These are phyloP conservation scores for Callionymus lyra DNA, from an alignment of 2,113 vertebrate genomes.

Conservation along the genomic window DNA sequence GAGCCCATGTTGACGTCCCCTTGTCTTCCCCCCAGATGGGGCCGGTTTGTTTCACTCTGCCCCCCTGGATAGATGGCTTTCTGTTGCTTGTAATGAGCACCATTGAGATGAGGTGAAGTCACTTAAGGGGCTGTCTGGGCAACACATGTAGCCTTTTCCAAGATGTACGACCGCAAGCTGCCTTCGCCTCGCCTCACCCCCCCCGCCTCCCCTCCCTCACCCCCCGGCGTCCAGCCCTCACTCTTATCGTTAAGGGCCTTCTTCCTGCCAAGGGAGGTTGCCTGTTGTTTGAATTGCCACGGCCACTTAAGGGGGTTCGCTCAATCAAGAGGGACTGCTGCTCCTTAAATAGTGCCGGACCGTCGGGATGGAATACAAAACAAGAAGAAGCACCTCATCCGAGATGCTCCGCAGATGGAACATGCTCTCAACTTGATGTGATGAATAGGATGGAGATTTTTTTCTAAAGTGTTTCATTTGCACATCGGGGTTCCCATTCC, in stretches of 20 bases:
- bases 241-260: constrained; percentile 51
- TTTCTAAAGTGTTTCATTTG: constrained; percentile 34
- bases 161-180: constrained; percentile 45
- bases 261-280: constrained; percentile 53
- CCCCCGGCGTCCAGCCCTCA: constrained; percentile 14
- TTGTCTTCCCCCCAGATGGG: constrained; percentile 32
- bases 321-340: constrained; percentile 33
- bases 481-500: constrained; percentile 31
- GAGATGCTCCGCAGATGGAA: constrained; percentile 10
- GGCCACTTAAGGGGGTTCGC: constrained; percentile 37
- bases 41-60: constrained; percentile 27
- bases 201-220: constrained; percentile 22
- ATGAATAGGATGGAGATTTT: constrained; percentile 22
- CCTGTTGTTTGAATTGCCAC: constrained; percentile 45
- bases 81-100: constrained; percentile 44
- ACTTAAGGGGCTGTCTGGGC: constrained; percentile 46
- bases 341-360: constrained; percentile 21
- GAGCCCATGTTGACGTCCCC: constrained; percentile 14
- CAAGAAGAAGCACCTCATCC: constrained; percentile 34
- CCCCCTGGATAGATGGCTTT: constrained; percentile 37
- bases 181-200: constrained; percentile 24
- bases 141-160: constrained; percentile 40
- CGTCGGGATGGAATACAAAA: constrained; percentile 25
- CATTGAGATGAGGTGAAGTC: constrained; percentile 46
- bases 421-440: constrained; percentile 26